These are phyloP conservation scores for Pyxicephalus adspersus DNA, from an alignment of 2,113 vertebrate genomes.

Conservation along the genomic window DNA sequence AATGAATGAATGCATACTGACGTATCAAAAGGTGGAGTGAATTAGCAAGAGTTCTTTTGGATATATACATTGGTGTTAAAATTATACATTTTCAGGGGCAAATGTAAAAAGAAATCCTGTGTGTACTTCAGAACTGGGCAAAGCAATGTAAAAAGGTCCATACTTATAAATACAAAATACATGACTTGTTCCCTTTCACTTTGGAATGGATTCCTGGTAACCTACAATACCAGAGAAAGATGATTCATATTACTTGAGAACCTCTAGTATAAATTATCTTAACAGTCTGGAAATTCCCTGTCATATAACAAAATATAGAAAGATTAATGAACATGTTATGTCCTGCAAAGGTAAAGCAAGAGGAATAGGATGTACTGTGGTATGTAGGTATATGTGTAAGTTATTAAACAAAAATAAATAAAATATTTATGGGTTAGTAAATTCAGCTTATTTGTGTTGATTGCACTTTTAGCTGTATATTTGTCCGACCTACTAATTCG, in stretches of 20 bases:
- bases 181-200: not conserved
- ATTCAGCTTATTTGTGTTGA: no score
- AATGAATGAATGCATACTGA: no score
- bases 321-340: not conserved
- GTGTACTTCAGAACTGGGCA: not conserved
- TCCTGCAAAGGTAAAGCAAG: slow-evolving; percentile 13
- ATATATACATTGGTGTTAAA: no score
- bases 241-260: not conserved
- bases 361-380: not conserved
- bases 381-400: not conserved
- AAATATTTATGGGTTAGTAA: no score
- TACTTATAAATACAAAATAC: not conserved
- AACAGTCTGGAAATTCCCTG: slow-evolving; percentile 15
- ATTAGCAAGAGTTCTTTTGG: no score
- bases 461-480: no score
- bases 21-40: no score
- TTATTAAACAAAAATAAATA: no score
- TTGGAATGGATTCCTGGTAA: not conserved
- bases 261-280: not conserved
- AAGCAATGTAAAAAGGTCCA: not conserved
- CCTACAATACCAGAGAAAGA: not conserved
- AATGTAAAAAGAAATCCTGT: not conserved
- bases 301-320: not conserved
- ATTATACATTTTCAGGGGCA: no score
- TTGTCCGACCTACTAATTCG: no score